Base-by-base conservation (phyloP, 1,140 invertebrate genomes). In the Tigriopus japonicus region DNA sequence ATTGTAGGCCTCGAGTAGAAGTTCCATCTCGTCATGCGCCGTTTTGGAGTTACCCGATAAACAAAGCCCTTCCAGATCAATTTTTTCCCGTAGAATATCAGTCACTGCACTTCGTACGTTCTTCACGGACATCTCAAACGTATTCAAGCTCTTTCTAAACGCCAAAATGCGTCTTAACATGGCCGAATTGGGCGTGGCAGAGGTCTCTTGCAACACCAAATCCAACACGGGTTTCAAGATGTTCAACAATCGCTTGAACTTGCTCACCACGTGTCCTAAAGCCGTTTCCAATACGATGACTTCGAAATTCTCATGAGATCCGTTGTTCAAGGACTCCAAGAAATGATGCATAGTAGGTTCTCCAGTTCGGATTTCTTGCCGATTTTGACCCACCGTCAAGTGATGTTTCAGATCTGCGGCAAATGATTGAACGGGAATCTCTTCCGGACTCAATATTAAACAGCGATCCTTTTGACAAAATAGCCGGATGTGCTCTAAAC, bases 221-320 rank as follows among this genome's bases (percentile, higher is more conserved):
- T 58, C 55, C 15, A 58, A 23, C 15, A 58, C 42, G 28, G 55
- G 55, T 19, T 43, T 15, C n/a, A 58, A 19, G 14, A 58, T 14
- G 14, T 40, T 41, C 17, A 58, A 41, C 28, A 17, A 17, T 58
- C 41, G 24, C 14, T 58, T 41, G 28, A 58, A 58, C 23, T 58
- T 58, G 40, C 14, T 15, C 55, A 58, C 40, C 13, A 58, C 41
- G 13, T 40, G 17, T 5, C 28, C 14, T 13, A 58, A 41, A 12
- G 55, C 55, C 13, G 55, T 23, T 23, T 58, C 55, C 6, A 58
- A 24, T 15, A 58, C 55, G 12, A 41, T 15, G 6, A 28, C 28
- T 41, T 58, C 55, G 42, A 58, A 58, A 5, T 35, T 35, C 3
- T 35, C 28, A 9, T 35, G 28, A 3, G 28, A 35, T 35, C 28